Conservation (phyloP, 1,140 invertebrate species). For the Plectrocnemia conspersa region DNA sequence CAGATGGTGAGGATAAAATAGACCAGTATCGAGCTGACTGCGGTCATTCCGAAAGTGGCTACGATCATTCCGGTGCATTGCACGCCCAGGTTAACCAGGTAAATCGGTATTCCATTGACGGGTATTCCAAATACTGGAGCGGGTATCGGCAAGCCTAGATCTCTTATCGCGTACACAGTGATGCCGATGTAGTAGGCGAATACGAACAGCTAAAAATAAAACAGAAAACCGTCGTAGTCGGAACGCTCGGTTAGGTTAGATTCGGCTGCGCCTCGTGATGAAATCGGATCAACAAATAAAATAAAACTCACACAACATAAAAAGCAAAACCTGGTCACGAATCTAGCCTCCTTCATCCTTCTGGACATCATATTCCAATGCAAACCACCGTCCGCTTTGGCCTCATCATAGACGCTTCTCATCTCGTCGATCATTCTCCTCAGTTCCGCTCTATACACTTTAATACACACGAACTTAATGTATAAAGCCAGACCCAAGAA, state of each 20-base stretch:
- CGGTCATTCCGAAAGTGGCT: not conserved
- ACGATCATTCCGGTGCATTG: slow-evolving; percentile 8
- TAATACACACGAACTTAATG: not conserved
- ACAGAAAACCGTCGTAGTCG: no score
- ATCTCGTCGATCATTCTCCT: not conserved
- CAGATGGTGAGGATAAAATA: slow-evolving; percentile 22
- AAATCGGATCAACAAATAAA: no score
- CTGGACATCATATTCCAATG: slow-evolving; percentile 7
- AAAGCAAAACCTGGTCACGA: slow-evolving; percentile 1
- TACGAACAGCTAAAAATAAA: slow-evolving; percentile 14
- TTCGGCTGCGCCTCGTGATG: no score
- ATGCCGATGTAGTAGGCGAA: not conserved
- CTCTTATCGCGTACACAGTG: not conserved
- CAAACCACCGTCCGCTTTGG: not conserved
- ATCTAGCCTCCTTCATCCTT: slow-evolving; percentile 9
- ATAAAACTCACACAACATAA: slow-evolving; percentile 8
- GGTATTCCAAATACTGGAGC: slow-evolving; percentile 2
- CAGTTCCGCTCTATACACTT: not conserved
- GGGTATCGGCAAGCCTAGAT: slow-evolving; percentile 6
- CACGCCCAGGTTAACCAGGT: not conserved
- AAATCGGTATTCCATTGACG: not conserved
- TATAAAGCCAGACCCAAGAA: slow-evolving; percentile 1
- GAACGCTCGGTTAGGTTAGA: no score
- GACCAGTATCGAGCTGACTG: slow-evolving; percentile 11
- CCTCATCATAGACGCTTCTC: not conserved